Evolutionary conservation across 2,797 vertebrate genomes (phyloP).

Genomic region (Moxostoma hubbsi): DNA sequence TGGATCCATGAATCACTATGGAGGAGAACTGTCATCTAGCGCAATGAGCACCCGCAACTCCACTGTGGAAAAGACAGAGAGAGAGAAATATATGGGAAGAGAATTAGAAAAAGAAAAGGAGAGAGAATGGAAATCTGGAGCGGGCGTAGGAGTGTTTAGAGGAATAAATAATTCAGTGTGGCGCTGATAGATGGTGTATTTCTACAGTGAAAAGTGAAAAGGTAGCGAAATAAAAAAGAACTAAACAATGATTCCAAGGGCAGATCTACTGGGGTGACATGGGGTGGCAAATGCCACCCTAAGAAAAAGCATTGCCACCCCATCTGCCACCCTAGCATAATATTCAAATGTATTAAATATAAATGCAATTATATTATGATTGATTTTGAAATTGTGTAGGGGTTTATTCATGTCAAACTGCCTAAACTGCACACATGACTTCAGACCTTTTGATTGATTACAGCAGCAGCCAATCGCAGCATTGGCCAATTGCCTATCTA

Average conservation of each 20-base stretch:
- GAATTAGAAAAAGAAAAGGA: constrained; percentile 60
- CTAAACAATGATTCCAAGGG: constrained; percentile 7
- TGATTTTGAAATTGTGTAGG: too few species aligned
- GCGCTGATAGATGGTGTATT: constrained; percentile 64
- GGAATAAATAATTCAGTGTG: constrained; percentile 70
- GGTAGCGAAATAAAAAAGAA: constrained; percentile 49
- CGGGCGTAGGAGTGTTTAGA: constrained; percentile 80
- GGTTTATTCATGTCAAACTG: too few species aligned
- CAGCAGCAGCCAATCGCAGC: too few species aligned
- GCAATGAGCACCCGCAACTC: constrained; percentile 69
- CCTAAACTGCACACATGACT: too few species aligned
- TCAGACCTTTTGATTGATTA: too few species aligned
- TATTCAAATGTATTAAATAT: too few species aligned
- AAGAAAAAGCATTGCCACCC: too few species aligned
- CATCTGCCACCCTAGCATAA: too few species aligned
- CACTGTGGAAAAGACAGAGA: constrained; percentile 58
- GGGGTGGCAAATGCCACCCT: too few species aligned
- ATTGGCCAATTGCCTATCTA: too few species aligned
- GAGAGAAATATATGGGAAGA: constrained; percentile 40
- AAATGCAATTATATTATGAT: too few species aligned
- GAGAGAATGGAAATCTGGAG: constrained; percentile 61
- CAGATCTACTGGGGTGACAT: too few species aligned
- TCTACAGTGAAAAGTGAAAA: constrained; percentile 68
- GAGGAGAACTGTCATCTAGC: constrained; percentile 75
- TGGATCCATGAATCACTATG: constrained; percentile 76